Evolutionary conservation across 2,888 invertebrate species (phyloP).

Genomic region (Petrolisthes cinctipes): DNA sequence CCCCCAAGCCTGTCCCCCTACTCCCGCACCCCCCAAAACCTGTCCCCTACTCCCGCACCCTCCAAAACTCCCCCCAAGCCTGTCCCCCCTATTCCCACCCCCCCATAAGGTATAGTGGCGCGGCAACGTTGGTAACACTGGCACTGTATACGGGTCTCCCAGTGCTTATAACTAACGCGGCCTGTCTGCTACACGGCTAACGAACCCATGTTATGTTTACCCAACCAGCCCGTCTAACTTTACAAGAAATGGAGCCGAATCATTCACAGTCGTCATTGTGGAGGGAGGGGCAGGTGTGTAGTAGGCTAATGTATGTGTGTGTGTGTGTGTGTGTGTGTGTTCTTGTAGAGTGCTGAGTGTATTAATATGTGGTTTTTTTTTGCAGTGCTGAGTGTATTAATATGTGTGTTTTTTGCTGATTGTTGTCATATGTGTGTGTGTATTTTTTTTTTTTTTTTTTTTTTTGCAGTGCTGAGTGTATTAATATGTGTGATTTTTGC

Average conservation of each 20-base stretch:
- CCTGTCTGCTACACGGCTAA: constrained; percentile 58
- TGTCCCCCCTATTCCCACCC: no score
- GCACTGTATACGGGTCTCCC: constrained; percentile 38
- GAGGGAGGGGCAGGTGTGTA: neutral
- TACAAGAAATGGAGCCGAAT: constrained; percentile 57
- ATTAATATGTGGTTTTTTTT: neutral
- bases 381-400: neutral
- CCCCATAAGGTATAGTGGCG: no score
- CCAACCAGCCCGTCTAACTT: constrained; percentile 52
- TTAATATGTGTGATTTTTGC: neutral
- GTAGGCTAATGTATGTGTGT: neutral
- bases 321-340: neutral
- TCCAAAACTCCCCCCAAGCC: no score
- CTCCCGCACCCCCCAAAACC: no score
- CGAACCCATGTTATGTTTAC: constrained; percentile 59
- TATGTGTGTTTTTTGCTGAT: neutral
- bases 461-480: neutral
- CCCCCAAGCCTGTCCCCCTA: no score
- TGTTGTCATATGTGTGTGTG: neutral
- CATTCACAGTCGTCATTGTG: constrained; percentile 37
- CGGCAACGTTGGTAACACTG: neutral
- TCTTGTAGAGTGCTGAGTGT: neutral
- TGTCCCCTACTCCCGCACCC: no score
- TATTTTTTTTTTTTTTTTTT: neutral
- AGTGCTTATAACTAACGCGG: constrained; percentile 59